Conservation (phyloP, 2,888 invertebrate genomes). For the Cistogaster globosa region DNA sequence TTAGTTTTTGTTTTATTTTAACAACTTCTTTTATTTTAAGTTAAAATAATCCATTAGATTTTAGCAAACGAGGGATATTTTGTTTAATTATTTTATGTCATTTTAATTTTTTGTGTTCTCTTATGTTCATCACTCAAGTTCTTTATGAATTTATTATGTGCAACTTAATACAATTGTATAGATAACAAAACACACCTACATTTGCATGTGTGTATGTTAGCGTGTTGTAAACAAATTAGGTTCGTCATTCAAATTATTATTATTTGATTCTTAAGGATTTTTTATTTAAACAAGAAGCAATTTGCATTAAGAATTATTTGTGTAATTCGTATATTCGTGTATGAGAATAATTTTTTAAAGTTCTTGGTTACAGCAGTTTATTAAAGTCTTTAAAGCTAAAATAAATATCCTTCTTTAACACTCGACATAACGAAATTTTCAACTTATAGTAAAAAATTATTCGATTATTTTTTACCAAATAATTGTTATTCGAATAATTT, state of each 20-base stretch:
- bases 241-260: not conserved
- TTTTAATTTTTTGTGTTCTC: not conserved
- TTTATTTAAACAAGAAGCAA: too few relatives aligned
- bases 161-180: slow-evolving; percentile 20
- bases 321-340: too few relatives aligned
- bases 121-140: slow-evolving; percentile 32
- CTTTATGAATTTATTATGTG: slow-evolving; percentile 64
- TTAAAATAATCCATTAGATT: slow-evolving; percentile 55
- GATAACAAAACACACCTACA: not conserved
- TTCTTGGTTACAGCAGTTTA: too few relatives aligned
- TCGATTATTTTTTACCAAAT: too few relatives aligned
- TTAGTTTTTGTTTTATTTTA: not conserved
- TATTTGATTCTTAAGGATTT: too few relatives aligned
- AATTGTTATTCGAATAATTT: too few relatives aligned
- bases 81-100: slow-evolving; percentile 1
- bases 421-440: too few relatives aligned
- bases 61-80: not conserved
- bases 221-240: not conserved
- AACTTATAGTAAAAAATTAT: too few relatives aligned
- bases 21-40: slow-evolving; percentile 30
- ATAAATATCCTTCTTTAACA: too few relatives aligned
- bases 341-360: too few relatives aligned
- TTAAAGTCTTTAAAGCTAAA: too few relatives aligned
- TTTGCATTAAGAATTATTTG: too few relatives aligned
- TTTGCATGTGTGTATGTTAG: not conserved